Percentiles rank a stretch among this genome's conserved stretches.
phyloP scores from a whole-genome alignment of 2,797 vertebrate species.

The Crenuchus spilurus region DNA sequence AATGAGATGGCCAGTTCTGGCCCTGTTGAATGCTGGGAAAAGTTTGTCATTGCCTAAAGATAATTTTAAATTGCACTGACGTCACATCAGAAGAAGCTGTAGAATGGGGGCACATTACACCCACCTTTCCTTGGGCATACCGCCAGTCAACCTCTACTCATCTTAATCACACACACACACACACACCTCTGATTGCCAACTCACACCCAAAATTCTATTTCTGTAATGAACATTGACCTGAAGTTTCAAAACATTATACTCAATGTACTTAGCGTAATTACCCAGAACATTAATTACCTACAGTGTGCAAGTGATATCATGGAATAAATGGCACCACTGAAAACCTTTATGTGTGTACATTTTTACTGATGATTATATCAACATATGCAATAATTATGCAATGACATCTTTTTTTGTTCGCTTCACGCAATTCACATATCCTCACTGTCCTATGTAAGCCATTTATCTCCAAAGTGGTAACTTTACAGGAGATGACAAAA shows the following conservation, averaged over 20 bases:
- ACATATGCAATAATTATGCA: too few relatives aligned
- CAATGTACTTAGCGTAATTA: background rate
- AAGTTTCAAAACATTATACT: background rate
- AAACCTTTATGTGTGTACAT: too few relatives aligned
- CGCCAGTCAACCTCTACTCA: background rate
- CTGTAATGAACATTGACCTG: background rate
- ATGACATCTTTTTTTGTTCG: too few relatives aligned
- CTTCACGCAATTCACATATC: too few relatives aligned
- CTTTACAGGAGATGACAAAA: too few relatives aligned
- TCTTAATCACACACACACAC: background rate
- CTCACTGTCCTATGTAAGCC: too few relatives aligned
- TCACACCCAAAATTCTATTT: background rate
- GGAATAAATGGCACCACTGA: too few relatives aligned
- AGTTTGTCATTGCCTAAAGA: too few relatives aligned
- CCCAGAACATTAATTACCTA: background rate
- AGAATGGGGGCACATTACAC: background rate
- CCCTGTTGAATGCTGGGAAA: too few relatives aligned
- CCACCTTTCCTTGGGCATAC: conserved; percentile 3
- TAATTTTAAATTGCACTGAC: background rate
- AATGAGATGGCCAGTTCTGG: too few relatives aligned
- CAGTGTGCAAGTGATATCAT: background rate
- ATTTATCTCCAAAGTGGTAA: too few relatives aligned
- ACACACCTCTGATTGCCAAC: conserved; percentile 1
- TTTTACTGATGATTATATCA: too few relatives aligned
- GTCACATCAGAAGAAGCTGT: background rate